Percentiles rank a stretch among this genome's conserved stretches.
These are phyloP conservation scores for Blastomussa wellsi DNA, from an alignment of 92 coral and sea anemone genomes.

Conservation along the genomic window DNA sequence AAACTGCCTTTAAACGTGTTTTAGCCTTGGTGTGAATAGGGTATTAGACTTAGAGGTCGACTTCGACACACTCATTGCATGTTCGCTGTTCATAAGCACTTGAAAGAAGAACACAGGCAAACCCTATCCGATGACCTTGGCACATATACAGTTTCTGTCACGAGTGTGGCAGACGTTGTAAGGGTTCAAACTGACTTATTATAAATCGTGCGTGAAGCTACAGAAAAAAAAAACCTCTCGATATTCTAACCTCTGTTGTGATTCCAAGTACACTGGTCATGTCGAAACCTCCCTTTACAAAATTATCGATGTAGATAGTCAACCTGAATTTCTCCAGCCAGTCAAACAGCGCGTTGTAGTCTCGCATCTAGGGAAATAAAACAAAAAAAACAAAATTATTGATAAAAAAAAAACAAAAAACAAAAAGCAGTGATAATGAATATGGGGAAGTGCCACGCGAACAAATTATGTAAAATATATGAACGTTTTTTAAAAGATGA, in stretches of 20 bases:
- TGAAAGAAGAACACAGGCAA: background rate
- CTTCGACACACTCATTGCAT: background rate
- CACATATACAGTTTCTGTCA: background rate
- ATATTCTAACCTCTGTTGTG: conserved; percentile 80
- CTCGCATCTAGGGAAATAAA: conserved; percentile 71
- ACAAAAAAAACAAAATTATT: background rate
- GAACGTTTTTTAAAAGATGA: too few species aligned
- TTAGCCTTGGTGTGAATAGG: too few species aligned
- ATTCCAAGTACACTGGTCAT: conserved; percentile 81
- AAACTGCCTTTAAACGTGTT: too few species aligned
- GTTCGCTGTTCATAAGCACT: background rate
- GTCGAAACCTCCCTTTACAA: conserved; percentile 94
- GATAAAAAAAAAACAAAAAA: background rate
- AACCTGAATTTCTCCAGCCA: conserved; percentile 93
- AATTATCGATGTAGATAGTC: conserved; percentile 88
- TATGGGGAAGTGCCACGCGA: background rate
- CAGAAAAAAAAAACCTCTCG: too few species aligned
- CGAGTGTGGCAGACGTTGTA: background rate
- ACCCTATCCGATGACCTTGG: background rate
- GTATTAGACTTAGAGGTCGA: too few species aligned
- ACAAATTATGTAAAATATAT: background rate
- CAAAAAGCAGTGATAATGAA: background rate
- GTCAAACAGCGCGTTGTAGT: conserved; percentile 89
- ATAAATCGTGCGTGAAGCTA: background rate
- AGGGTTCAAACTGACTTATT: background rate